phyloP scores from a whole-genome alignment of 1,140 invertebrate species.

The Drosophila ficusphila region DNA sequence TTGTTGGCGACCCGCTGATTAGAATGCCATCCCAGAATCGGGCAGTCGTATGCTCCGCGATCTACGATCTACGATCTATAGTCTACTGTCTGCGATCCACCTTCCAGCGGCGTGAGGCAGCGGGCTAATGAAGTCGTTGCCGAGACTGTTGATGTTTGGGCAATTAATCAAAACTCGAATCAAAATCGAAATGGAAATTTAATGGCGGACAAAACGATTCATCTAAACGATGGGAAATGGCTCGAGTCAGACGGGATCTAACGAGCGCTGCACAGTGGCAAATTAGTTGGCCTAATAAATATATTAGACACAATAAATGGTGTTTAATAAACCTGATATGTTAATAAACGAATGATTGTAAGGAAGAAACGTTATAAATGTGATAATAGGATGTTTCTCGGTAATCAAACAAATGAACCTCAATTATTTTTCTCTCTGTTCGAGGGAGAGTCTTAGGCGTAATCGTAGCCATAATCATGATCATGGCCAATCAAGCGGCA shows the following conservation, averaged over 20 bases:
- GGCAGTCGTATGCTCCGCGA: not conserved
- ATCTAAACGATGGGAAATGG: constrained; percentile 66
- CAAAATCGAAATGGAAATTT: constrained; percentile 73
- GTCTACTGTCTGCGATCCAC: constrained; percentile 11
- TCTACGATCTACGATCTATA: not conserved
- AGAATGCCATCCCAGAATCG: constrained; percentile 58
- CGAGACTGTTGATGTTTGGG: constrained; percentile 40
- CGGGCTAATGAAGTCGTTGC: constrained; percentile 68
- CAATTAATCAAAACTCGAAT: constrained; percentile 77
- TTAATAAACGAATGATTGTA: too few species aligned
- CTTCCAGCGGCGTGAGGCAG: constrained; percentile 10
- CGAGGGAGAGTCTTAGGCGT: constrained; percentile 14
- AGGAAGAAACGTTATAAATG: too few species aligned
- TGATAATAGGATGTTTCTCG: too few species aligned
- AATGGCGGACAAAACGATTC: constrained; percentile 71
- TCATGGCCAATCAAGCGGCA: constrained; percentile 47
- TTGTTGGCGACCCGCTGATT: constrained; percentile 65
- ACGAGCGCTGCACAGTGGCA: constrained; percentile 10
- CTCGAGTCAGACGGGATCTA: constrained; percentile 42
- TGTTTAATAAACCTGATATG: not conserved
- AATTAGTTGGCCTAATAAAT: not conserved
- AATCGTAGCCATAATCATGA: constrained; percentile 30
- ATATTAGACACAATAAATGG: too few species aligned
- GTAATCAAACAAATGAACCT: too few species aligned
- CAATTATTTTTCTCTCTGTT: constrained; percentile 2